These are phyloP conservation scores for Podarcis siculus DNA, from an alignment of 2,797 vertebrate genomes.

Conservation along the genomic window DNA sequence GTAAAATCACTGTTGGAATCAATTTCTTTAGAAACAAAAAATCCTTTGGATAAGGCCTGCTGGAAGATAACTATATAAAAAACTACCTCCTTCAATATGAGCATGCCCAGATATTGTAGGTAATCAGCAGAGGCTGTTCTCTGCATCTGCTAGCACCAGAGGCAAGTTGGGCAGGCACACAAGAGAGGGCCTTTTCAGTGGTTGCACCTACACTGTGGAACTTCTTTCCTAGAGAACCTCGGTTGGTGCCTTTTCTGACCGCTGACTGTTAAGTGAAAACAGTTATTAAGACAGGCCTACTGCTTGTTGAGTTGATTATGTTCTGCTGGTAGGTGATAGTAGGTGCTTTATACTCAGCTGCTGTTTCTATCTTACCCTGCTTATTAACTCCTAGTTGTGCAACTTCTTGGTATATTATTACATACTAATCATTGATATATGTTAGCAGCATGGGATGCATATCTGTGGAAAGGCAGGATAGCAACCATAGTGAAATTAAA, in stretches of 20 bases:
- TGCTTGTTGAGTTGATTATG: neutral
- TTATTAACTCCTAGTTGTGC: neutral
- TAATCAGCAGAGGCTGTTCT: neutral
- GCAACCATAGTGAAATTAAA: no score
- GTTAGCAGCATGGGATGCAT: neutral
- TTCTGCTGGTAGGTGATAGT: neutral
- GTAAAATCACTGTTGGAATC: neutral
- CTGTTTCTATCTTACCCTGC: neutral
- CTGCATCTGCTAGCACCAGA: neutral
- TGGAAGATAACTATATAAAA: neutral
- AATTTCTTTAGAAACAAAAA: neutral
- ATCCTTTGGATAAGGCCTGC: neutral
- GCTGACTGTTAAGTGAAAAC: neutral
- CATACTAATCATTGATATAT: neutral
- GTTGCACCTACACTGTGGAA: neutral
- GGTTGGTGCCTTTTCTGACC: neutral
- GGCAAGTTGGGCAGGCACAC: neutral
- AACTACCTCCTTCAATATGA: neutral
- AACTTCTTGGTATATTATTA: neutral
- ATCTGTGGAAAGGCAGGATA: neutral
- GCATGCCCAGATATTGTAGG: neutral
- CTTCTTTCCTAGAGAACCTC: neutral
- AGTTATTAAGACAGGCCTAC: neutral
- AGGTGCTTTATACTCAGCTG: neutral
- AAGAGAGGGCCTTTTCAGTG: neutral